Percentiles rank a stretch among this genome's conserved stretches.
Evolutionary conservation across 2,797 vertebrate genomes (phyloP).

Genomic region (Pseudochirops cupreus): DNA sequence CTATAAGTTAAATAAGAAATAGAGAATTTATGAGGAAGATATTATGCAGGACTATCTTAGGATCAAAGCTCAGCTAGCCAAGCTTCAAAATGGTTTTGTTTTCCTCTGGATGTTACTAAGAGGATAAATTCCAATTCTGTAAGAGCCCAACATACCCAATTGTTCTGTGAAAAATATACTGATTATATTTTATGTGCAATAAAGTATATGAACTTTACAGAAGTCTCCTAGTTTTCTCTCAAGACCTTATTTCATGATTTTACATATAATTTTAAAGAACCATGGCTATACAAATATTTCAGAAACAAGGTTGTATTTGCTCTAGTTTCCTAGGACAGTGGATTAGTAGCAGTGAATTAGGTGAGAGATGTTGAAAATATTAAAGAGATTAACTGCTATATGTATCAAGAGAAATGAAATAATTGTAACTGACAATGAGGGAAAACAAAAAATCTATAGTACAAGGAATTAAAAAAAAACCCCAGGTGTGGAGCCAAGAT

Average conservation of each 20-base stretch:
- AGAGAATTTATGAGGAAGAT: too few species aligned
- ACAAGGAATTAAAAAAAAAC: not conserved
- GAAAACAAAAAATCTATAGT: not conserved
- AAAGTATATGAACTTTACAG: not conserved
- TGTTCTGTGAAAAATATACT: not conserved
- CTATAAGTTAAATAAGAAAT: too few species aligned
- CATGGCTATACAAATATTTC: not conserved
- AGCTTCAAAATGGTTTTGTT: not conserved
- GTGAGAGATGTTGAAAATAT: not conserved
- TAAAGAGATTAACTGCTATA: not conserved
- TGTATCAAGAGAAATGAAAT: not conserved
- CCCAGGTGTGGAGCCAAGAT: too few species aligned
- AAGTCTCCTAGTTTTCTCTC: not conserved
- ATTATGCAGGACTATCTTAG: too few species aligned
- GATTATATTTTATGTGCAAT: not conserved
- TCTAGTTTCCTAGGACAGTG: not conserved
- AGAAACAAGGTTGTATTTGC: not conserved
- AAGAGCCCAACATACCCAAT: not conserved
- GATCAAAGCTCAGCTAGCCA: too few species aligned
- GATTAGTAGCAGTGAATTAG: not conserved
- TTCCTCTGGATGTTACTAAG: not conserved
- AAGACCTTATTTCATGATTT: not conserved
- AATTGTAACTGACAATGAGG: not conserved
- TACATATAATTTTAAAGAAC: not conserved
- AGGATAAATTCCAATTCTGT: not conserved